Evolutionary conservation across 1,140 invertebrate genomes (phyloP).

Genomic region (Steinernema khuongi): DNA sequence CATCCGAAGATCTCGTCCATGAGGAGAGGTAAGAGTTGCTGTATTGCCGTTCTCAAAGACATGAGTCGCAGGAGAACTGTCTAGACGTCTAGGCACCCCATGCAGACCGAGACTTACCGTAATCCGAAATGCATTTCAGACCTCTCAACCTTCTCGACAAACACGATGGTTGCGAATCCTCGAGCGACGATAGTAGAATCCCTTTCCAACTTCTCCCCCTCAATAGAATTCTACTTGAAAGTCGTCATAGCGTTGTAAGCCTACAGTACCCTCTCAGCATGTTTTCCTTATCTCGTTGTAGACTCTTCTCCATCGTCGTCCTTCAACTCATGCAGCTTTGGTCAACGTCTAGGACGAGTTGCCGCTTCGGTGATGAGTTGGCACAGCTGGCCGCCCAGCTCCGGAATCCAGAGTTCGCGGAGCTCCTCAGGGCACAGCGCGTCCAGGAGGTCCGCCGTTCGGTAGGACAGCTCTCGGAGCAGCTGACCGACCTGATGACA

Average conservation of each 20-base stretch:
- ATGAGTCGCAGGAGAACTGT: no score
- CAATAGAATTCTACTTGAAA: neutral
- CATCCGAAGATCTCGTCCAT: no score
- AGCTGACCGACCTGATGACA: neutral
- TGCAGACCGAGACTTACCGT: no score
- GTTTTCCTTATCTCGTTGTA: neutral
- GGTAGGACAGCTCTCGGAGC: neutral
- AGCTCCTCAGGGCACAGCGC: neutral
- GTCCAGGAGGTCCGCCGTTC: neutral
- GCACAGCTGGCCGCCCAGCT: neutral
- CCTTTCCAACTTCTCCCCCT: neutral
- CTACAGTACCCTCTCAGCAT: neutral
- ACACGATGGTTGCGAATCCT: neutral
- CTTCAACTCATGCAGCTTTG: neutral
- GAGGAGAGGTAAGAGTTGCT: no score
- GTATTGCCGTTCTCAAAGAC: no score
- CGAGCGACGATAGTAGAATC: neutral
- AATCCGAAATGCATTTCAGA: constrained; percentile 2
- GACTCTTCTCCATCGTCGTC: neutral
- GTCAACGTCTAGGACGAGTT: neutral
- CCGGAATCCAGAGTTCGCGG: neutral
- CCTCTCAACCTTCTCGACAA: neutral
- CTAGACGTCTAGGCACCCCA: no score
- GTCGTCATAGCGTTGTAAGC: neutral
- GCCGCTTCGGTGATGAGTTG: neutral